Conservation (phyloP, 1,140 invertebrate species). For the Bathynomus jamesi region DNA sequence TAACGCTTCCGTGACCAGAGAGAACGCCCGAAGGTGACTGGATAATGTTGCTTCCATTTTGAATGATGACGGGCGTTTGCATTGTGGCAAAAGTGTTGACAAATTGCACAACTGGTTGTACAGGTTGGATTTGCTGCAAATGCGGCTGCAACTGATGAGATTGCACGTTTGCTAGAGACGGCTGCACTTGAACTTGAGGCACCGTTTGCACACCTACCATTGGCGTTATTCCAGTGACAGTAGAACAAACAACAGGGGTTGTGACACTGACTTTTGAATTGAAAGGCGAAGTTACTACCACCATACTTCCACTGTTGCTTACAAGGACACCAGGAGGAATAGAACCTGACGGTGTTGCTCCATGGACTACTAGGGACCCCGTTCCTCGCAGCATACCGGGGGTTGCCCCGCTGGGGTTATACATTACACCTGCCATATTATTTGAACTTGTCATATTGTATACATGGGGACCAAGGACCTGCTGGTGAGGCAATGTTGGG, state of each 20-base stretch:
- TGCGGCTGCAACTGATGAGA: conserved; percentile 28
- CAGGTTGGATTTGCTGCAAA: conserved; percentile 32
- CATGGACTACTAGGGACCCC: conserved; percentile 15
- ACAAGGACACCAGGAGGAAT: conserved; percentile 21
- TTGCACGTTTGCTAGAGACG: conserved; percentile 39
- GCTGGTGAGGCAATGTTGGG: conserved; percentile 43
- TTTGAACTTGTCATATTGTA: conserved; percentile 59
- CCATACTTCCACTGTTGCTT: conserved; percentile 25
- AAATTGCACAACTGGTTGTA: conserved; percentile 46
- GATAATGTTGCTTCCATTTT: conserved; percentile 54
- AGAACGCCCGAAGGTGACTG: conserved; percentile 32
- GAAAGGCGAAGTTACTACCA: conserved; percentile 22
- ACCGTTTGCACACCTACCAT: conserved; percentile 46
- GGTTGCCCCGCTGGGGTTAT: conserved; percentile 36
- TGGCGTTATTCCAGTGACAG: conserved; percentile 48
- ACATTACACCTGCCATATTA: conserved; percentile 60
- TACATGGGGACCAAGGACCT: conserved; percentile 55
- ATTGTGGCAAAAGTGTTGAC: conserved; percentile 59
- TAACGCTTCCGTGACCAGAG: conserved; percentile 25
- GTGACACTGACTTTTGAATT: conserved; percentile 46
- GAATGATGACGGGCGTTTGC: conserved; percentile 63
- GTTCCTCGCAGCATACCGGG: conserved; percentile 16
- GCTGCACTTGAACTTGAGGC: conserved; percentile 58
- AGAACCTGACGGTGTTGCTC: conserved; percentile 9
- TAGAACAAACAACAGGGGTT: conserved; percentile 48